These are phyloP conservation scores for Ellobium chinense DNA, from an alignment of 2,888 invertebrate species.

Conservation along the genomic window DNA sequence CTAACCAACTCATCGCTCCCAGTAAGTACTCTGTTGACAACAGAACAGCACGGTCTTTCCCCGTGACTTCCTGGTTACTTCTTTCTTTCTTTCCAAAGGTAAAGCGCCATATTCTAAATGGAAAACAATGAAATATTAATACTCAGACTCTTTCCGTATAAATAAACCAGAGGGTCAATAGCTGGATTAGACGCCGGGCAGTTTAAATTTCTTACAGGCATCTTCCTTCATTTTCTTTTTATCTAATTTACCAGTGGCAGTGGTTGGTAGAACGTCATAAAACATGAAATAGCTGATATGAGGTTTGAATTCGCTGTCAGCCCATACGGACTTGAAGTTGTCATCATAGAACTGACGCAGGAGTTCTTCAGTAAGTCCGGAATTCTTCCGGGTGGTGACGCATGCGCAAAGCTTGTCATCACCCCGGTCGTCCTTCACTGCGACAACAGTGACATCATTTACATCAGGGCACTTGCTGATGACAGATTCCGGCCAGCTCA, in stretches of 20 bases:
- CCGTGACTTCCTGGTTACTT: too few relatives aligned
- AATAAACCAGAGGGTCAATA: too few relatives aligned
- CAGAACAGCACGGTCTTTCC: too few relatives aligned
- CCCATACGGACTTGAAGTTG: not conserved
- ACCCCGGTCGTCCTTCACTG: not conserved
- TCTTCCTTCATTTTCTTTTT: not conserved
- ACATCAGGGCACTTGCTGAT: conserved; percentile 33
- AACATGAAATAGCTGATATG: not conserved
- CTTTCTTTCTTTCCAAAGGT: too few relatives aligned
- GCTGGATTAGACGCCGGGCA: too few relatives aligned
- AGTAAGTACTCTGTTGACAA: too few relatives aligned
- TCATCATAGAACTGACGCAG: conserved; percentile 4
- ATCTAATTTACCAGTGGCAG: conserved; percentile 1
- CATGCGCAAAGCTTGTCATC: conserved; percentile 27
- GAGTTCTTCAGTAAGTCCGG: not conserved
- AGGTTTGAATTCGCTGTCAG: not conserved
- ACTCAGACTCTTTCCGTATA: too few relatives aligned
- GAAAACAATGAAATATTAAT: too few relatives aligned
- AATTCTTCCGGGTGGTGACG: not conserved
- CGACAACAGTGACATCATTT: not conserved
- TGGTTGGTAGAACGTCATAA: not conserved
- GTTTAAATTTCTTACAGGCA: not conserved
- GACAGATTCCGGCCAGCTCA: conserved; percentile 32
- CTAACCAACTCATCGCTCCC: too few relatives aligned
- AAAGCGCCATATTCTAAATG: too few relatives aligned